Evolutionary conservation across 2,888 invertebrate genomes (phyloP), one percentile per base, ranked within the genome.

Genomic region (Parnassius apollo): DNA sequence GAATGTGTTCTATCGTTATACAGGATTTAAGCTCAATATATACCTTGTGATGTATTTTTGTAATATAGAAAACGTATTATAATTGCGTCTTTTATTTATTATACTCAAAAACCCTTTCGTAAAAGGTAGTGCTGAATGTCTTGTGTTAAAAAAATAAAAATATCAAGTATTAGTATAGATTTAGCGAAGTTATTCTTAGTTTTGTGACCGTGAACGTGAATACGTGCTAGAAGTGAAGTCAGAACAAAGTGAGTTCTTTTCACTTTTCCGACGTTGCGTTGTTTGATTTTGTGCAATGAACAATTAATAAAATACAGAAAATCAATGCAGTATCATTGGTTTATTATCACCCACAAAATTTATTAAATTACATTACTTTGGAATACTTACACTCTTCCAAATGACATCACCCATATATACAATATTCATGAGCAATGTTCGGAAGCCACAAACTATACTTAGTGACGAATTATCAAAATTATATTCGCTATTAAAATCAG

Each of bases 31-130:
- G 91, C 91, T 91, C 91, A 91, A 91, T 83, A 86, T 86, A 84
- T 84, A 89, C 84, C 85, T 86, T 90, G 88, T 89, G 87, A 89
- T 89, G 90, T 90, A 91, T 91, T 91, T 91, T 91, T 90, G 80
- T 90, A 89, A 75, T 82, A 83, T 83, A 85, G 84, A 88, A 75
- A 69, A 68, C 35, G 35, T 64, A 69, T 66, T 70, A 59, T 59
- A 42, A 57, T 42, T 46, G 75, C 69, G 71, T 74, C 75, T 78
- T 75, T 74, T 9, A 12, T 12, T 46, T 46, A 3, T 49, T 49
- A 13, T 49, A 1, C 35, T 7, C 35, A 35, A 35, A 18, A 35
- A 35, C 35, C 35, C 35, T 35, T 35, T 35, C 4, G 4, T 35
- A 35, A 35, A 35, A 35, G 4, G 4, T 35, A 7, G 35, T 35